Conservation (phyloP, 2,113 vertebrate genomes). For the Zonotrichia leucophrys region DNA sequence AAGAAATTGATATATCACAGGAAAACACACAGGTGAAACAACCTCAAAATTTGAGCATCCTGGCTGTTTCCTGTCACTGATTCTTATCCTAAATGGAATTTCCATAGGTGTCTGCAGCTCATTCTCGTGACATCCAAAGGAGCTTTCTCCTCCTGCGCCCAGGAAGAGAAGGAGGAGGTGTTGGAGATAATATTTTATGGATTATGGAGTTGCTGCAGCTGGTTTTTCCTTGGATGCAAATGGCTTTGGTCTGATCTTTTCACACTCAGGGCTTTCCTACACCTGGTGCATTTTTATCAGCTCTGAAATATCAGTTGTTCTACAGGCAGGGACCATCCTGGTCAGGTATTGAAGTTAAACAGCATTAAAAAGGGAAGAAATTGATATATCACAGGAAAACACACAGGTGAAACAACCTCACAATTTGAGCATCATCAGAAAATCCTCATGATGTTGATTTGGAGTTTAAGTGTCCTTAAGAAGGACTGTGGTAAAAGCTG, state of each 20-base stretch:
- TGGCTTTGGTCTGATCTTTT: background rate
- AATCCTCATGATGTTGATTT: background rate
- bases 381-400: fast-evolving
- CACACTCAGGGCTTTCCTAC: background rate
- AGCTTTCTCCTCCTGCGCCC: background rate
- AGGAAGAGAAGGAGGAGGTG: background rate
- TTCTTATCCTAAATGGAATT: conserved; percentile 77
- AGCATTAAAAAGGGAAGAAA: background rate
- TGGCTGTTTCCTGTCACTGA: conserved; percentile 64
- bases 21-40: no score
- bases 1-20: no score
- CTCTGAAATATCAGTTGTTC: background rate
- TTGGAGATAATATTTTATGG: background rate
- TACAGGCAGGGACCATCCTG: background rate
- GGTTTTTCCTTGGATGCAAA: background rate
- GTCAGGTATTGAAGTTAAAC: background rate
- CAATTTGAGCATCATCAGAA: background rate
- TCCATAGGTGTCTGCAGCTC: conserved; percentile 52
- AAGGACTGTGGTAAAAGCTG: background rate
- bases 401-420: background rate
- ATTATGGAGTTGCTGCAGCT: background rate
- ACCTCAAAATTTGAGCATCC: no score
- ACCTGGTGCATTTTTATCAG: background rate
- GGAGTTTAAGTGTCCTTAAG: background rate
- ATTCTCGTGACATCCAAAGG: conserved; percentile 54